phyloP scores from a whole-genome alignment of 2,113 vertebrate genomes.

The Castor canadensis region DNA sequence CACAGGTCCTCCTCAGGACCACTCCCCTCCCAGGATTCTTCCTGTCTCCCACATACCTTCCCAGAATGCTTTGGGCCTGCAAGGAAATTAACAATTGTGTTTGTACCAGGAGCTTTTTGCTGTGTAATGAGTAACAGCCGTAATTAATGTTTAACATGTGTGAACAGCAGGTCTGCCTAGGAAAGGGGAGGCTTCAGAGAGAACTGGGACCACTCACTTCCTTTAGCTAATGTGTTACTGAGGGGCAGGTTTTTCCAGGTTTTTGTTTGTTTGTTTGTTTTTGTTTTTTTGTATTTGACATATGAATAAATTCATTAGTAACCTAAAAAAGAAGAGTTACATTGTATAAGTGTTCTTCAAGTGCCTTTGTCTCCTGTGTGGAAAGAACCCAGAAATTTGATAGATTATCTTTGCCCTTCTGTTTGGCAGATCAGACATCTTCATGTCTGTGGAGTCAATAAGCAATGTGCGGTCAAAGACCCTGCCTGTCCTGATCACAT shows the following conservation, averaged over 20 bases:
- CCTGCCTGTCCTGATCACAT: background rate
- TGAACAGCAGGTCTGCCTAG: constrained; percentile 69
- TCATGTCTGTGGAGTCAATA: background rate
- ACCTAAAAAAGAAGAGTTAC: background rate
- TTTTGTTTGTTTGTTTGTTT: too few species aligned
- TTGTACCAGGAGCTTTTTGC: constrained; percentile 58
- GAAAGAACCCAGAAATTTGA: background rate
- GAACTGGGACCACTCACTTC: constrained; percentile 48
- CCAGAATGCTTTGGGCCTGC: constrained; percentile 65
- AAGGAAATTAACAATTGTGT: constrained; percentile 68
- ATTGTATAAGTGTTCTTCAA: constrained; percentile 29
- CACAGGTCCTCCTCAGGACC: background rate
- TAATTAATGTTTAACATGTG: constrained; percentile 80
- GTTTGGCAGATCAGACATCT: background rate
- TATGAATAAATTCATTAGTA: constrained; percentile 64
- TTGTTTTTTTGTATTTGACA: constrained; percentile 62
- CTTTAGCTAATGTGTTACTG: constrained; percentile 68
- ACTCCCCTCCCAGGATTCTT: background rate
- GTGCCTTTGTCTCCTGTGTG: constrained; percentile 22
- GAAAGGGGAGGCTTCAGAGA: constrained; percentile 8
- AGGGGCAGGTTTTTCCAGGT: constrained; percentile 73
- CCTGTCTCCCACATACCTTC: constrained; percentile 24
- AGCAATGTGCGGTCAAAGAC: background rate
- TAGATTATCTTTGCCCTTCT: background rate
- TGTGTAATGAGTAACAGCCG: constrained; percentile 73